These are phyloP conservation scores for Drosophila suzukii DNA, from an alignment of 1,140 invertebrate genomes.

Conservation along the genomic window DNA sequence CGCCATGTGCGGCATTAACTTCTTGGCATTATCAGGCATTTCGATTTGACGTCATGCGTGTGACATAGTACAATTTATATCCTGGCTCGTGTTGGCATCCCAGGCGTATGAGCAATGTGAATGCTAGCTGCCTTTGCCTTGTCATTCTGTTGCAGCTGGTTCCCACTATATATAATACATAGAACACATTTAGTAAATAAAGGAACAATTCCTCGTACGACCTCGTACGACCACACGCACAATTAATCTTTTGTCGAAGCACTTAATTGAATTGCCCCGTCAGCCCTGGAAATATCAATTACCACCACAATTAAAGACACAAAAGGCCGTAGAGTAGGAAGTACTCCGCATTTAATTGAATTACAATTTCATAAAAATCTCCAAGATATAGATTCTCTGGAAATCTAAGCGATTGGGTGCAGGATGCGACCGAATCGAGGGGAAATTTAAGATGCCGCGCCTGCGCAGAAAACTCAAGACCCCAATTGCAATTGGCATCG, in stretches of 20 bases:
- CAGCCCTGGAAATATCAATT: constrained; percentile 68
- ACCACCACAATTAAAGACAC: constrained; percentile 64
- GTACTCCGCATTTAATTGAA: constrained; percentile 73
- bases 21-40: constrained; percentile 57
- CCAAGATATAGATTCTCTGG: constrained; percentile 12
- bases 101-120: constrained; percentile 67
- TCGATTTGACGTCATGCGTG: constrained; percentile 67
- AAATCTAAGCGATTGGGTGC: constrained; percentile 59
- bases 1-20: constrained; percentile 72
- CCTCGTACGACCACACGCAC: constrained; percentile 58
- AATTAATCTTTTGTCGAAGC: constrained; percentile 74
- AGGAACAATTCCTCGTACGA: constrained; percentile 16
- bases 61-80: constrained; percentile 74
- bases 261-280: constrained; percentile 71
- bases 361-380: constrained; percentile 74
- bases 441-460: constrained; percentile 71
- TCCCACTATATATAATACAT: neutral
- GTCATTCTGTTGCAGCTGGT: constrained; percentile 71
- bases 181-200: neutral
- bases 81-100: constrained; percentile 64
- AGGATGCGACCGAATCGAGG: constrained; percentile 36
- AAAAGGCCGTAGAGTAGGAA: constrained; percentile 54
- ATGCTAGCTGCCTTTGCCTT: constrained; percentile 56
- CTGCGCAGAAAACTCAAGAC: constrained; percentile 41
- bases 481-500: constrained; percentile 32